Evolutionary conservation across 1,140 invertebrate species (phyloP).

Genomic region (Pentalonia nigronervosa): DNA sequence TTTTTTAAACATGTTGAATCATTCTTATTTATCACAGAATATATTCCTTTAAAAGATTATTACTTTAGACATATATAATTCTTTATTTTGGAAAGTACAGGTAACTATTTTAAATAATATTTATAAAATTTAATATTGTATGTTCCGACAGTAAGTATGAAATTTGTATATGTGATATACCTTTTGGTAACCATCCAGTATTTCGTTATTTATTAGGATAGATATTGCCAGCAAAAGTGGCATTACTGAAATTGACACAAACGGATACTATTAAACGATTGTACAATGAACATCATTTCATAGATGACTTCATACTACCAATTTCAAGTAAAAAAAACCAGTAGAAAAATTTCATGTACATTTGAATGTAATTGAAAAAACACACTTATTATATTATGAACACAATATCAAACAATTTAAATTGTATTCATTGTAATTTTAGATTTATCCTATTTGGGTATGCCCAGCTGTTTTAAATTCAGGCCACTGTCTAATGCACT

Average conservation of each 20-base stretch:
- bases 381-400: not conserved
- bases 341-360: constrained; percentile 74
- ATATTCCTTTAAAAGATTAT: constrained; percentile 81
- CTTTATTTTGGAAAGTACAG: constrained; percentile 85
- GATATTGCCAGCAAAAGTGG: constrained; percentile 84
- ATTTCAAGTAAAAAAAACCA: constrained; percentile 68
- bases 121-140: not conserved
- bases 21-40: constrained; percentile 68
- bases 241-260: constrained; percentile 83
- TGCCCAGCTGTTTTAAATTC: constrained; percentile 79
- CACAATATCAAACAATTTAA: not conserved
- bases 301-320: constrained; percentile 86
- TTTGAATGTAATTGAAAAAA: constrained; percentile 68
- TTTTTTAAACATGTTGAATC: constrained; percentile 80
- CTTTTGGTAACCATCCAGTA: constrained; percentile 81
- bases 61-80: constrained; percentile 82
- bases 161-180: constrained; percentile 74
- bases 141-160: not conserved
- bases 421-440: not conserved
- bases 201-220: constrained; percentile 81
- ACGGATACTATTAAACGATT: constrained; percentile 75
- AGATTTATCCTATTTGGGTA: constrained; percentile 86
- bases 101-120: constrained; percentile 64
- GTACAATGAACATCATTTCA: constrained; percentile 80
- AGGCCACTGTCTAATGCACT: constrained; percentile 76